Conservation (phyloP, 2,888 invertebrate genomes). For the Acanthopleura granulata region DNA sequence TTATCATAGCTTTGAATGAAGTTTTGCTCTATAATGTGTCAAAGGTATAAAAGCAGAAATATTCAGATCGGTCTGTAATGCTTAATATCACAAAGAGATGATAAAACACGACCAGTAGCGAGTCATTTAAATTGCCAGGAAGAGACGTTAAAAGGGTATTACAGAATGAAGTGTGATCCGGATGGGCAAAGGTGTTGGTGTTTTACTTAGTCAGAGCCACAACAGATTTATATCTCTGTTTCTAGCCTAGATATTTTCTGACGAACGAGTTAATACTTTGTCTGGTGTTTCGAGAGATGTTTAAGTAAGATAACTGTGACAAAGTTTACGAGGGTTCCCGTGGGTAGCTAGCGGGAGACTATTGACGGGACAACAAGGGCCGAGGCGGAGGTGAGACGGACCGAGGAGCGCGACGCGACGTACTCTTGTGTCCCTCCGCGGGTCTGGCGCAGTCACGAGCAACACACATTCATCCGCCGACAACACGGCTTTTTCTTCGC, state of each 20-base stretch:
- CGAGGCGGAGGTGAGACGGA: not conserved
- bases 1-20: too few species aligned
- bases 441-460: constrained; percentile 14
- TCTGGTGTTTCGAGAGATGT: constrained; percentile 1
- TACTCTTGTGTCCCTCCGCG: not conserved
- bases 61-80: too few species aligned
- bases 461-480: not conserved
- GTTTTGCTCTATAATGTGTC: too few species aligned
- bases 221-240: constrained; percentile 5
- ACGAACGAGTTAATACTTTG: constrained; percentile 9
- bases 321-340: constrained; percentile 12
- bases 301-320: constrained; percentile 12
- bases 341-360: not conserved
- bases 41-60: too few species aligned
- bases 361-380: not conserved
- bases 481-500: not conserved
- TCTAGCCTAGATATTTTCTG: constrained; percentile 8
- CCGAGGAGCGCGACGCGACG: not conserved
- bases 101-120: too few species aligned
- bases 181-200: not conserved
- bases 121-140: too few species aligned
- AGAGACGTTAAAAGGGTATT: too few species aligned
- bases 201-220: not conserved
- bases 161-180: too few species aligned
- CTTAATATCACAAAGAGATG: too few species aligned